Base-by-base conservation (phyloP, 2,888 invertebrate genomes). In the Tachina grossa region DNA sequence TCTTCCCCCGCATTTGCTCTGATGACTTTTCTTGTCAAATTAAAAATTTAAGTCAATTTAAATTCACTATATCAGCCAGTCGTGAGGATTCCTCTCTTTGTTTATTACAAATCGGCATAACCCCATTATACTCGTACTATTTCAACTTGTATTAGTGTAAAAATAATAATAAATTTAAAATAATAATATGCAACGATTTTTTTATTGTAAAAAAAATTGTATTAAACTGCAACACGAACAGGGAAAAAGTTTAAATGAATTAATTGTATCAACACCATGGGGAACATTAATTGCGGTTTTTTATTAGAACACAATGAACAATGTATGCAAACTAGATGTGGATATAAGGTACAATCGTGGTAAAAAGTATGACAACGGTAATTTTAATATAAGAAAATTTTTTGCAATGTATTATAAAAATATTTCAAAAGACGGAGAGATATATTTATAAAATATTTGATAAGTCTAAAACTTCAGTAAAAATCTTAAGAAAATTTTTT, bases 211-310 rank as follows among this genome's bases (percentile, higher is more conserved):
- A 66, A 59, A 66, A 85, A 87, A 83, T 84, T 87, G 84, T 87
- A 87, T 84, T 87, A 86, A 87, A 84, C 84, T 87, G 78, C 84
- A 87, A 65, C 87, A 82, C 75, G 77, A 81, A 86, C 63, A 77
- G 79, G 68, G 80, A 84, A 86, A 86, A 86, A 87, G 84, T 86
- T 78, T 83, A 74, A 77, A 83, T 61, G 78, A 86, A 87, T 86
- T 87, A 87, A 83, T 87, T 84, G 80, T 78, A 86, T 74, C 86
- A 86, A 80, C 86, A 81, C 87, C 84, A 77, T 69, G 77, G 86
- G 84, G 77, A 87, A 63, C 87, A 82, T 86, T 86, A 86, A 87
- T 84, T 86, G 86, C 83, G 75, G 45, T 61, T 59, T 68, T 81
- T 51, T 61, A 39, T 59, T 43, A 68, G 57, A 68, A 14, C 51